A percentile compares a stretch with the other conserved stretches of the same genome.
Conservation (phyloP, 2,113 vertebrate species). For the Xenopus tropicalis region DNA sequence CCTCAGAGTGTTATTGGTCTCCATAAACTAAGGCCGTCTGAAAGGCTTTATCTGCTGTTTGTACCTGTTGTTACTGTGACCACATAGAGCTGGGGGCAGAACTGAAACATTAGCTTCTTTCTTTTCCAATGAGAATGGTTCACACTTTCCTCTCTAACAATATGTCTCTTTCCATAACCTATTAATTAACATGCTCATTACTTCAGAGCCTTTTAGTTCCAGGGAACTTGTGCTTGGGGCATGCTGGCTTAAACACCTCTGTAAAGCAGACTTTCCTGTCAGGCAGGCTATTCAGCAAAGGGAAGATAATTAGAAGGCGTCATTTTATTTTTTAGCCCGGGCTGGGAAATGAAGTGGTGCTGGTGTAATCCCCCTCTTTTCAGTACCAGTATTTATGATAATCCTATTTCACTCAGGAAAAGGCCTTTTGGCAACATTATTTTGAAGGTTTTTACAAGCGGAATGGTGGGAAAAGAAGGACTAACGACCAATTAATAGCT, state of each 20-base stretch:
- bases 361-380: constrained; percentile 3
- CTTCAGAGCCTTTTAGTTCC: not conserved
- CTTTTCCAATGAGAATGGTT: constrained; percentile 39
- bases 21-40: constrained; percentile 14
- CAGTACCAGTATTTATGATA: constrained; percentile 14
- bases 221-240: constrained; percentile 8
- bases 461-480: constrained; percentile 24
- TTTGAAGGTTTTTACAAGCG: constrained; percentile 23
- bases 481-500: constrained; percentile 45
- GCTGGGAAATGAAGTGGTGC: constrained; percentile 26
- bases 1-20: not conserved
- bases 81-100: constrained; percentile 23
- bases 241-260: constrained; percentile 6
- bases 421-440: constrained; percentile 32
- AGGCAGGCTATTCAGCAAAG: constrained; percentile 26
- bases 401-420: constrained; percentile 5
- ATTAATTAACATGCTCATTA: constrained; percentile 27
- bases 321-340: constrained; percentile 36
- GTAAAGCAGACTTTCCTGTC: constrained; percentile 29
- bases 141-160: constrained; percentile 36
- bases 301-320: constrained; percentile 35
- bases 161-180: constrained; percentile 31
- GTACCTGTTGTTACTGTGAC: constrained; percentile 37
- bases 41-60: constrained; percentile 2
- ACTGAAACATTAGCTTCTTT: constrained; percentile 34